These are phyloP conservation scores for Peromyscus aztecus DNA, from an alignment of 2,797 vertebrate species.

Conservation along the genomic window DNA sequence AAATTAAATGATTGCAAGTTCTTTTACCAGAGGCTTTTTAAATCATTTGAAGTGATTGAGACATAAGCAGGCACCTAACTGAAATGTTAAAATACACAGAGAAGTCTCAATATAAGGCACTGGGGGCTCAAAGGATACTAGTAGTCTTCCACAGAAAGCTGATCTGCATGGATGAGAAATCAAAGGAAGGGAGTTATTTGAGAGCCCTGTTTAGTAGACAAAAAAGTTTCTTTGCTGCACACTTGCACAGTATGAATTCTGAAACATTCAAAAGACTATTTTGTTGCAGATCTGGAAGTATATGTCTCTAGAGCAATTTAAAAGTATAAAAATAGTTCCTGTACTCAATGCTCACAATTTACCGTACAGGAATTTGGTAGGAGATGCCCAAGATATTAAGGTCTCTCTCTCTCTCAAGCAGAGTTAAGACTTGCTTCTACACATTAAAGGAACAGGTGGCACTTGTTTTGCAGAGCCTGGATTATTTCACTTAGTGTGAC, in stretches of 20 bases:
- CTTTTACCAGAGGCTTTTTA: neutral
- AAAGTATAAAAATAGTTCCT: neutral
- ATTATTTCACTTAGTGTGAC: neutral
- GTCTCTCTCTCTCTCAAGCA: neutral
- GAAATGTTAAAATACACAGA: conserved; percentile 42
- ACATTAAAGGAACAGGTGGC: neutral
- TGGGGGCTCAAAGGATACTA: neutral
- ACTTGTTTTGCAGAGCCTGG: neutral
- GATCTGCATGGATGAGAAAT: neutral
- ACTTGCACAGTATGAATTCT: neutral
- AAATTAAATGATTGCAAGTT: conserved; percentile 31
- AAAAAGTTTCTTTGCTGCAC: neutral
- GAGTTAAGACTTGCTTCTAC: neutral
- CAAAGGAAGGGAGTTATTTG: neutral
- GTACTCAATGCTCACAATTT: neutral
- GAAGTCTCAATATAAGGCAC: neutral
- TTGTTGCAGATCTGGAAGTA: neutral
- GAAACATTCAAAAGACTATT: neutral
- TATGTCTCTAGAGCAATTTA: neutral
- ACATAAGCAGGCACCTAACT: conserved; percentile 27
- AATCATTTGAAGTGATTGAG: conserved; percentile 29
- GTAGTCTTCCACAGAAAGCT: neutral
- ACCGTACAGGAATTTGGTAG: neutral
- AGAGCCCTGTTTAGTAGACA: neutral
- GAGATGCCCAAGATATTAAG: neutral